Percentiles rank a stretch among this genome's conserved stretches.
phyloP scores from a whole-genome alignment of 2,888 invertebrate genomes.

The Helleia helle region DNA sequence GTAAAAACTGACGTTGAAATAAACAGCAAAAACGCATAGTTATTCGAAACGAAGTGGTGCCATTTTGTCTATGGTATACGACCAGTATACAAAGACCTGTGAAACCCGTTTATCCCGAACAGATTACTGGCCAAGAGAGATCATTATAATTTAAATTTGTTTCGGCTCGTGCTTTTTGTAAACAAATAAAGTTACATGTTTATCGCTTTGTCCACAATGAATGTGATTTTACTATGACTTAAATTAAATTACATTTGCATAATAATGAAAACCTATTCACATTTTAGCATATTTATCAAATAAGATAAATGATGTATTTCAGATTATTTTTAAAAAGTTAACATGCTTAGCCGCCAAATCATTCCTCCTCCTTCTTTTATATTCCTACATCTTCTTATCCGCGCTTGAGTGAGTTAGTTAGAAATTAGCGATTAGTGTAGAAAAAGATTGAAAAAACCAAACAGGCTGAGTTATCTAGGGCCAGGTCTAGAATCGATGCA shows the following conservation, averaged over 20 bases:
- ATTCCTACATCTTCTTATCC: too few relatives aligned
- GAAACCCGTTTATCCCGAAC: slow-evolving; percentile 6
- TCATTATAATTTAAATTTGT: slow-evolving; percentile 11
- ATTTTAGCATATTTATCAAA: too few relatives aligned
- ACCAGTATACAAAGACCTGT: slow-evolving; percentile 13
- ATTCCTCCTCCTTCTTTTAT: too few relatives aligned
- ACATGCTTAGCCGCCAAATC: too few relatives aligned
- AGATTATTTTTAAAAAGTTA: too few relatives aligned
- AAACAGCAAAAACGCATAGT: background rate
- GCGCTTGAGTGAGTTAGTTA: too few relatives aligned
- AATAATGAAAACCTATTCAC: too few relatives aligned
- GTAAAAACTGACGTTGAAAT: background rate
- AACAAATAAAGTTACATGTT: slow-evolving; percentile 31
- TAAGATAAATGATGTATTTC: too few relatives aligned
- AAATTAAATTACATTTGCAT: too few relatives aligned
- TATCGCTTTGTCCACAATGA: slow-evolving; percentile 19
- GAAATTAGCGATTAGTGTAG: too few relatives aligned
- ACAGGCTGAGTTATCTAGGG: slow-evolving; percentile 17
- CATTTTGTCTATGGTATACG: slow-evolving; percentile 11
- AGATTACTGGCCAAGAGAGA: slow-evolving; percentile 14
- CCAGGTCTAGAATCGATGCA: slow-evolving; percentile 22
- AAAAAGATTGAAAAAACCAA: slow-evolving; percentile 7
- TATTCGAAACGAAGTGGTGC: slow-evolving; percentile 4
- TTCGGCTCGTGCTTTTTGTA: slow-evolving; percentile 24
- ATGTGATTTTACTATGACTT: too few relatives aligned